Percentiles rank a stretch among this genome's conserved stretches.
phyloP scores from a whole-genome alignment of 2,888 invertebrate species.

The Parnassius orleans region DNA sequence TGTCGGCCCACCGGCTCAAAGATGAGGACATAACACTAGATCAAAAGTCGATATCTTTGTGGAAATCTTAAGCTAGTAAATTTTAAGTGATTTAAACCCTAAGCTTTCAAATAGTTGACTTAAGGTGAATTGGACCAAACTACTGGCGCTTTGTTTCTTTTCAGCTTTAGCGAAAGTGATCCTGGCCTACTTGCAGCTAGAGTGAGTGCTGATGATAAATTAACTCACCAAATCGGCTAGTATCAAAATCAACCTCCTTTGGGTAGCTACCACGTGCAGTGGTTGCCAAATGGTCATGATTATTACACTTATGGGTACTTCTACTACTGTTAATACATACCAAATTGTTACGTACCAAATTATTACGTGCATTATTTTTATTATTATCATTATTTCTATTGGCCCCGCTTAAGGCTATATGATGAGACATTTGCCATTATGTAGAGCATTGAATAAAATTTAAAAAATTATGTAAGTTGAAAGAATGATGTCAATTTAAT shows the following conservation, averaged over 20 bases:
- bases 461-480: no score
- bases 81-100: no score
- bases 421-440: neutral
- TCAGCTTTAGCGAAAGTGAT: constrained; percentile 83
- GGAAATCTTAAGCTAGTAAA: no score
- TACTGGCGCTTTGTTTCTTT: constrained; percentile 43
- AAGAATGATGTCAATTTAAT: neutral
- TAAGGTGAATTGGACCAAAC: no score
- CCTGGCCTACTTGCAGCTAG: constrained; percentile 84
- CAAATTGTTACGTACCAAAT: neutral
- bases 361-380: neutral
- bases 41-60: no score
- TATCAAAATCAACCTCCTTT: constrained; percentile 5
- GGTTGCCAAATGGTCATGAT: neutral
- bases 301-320: neutral
- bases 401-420: neutral
- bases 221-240: constrained; percentile 46
- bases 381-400: neutral
- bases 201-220: constrained; percentile 50
- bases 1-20: no score
- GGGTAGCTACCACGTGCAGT: neutral
- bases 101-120: no score
- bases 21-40: no score
- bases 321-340: neutral
- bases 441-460: no score